phyloP scores from a whole-genome alignment of 2,888 invertebrate genomes.

The Cyaniris semiargus region DNA sequence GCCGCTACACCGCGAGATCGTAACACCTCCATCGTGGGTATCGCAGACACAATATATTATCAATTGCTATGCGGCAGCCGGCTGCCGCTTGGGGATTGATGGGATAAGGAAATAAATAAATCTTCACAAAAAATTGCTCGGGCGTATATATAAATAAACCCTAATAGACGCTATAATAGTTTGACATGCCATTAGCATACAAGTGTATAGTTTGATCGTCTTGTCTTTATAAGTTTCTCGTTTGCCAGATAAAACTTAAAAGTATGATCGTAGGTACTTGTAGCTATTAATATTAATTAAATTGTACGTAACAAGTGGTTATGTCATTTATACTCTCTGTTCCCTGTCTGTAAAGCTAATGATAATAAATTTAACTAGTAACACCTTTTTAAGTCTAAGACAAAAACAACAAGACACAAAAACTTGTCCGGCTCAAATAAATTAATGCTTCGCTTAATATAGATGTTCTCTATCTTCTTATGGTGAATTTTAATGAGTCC shows the following conservation, averaged over 20 bases:
- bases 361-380: not conserved
- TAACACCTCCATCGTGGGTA: too few relatives aligned
- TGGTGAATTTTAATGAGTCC: not conserved
- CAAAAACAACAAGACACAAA: not conserved
- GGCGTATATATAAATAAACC: too few relatives aligned
- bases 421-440: not conserved
- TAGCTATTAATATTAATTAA: not conserved
- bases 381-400: not conserved
- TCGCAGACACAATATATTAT: too few relatives aligned
- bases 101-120: too few relatives aligned
- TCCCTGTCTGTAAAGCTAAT: not conserved
- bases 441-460: not conserved
- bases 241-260: not conserved
- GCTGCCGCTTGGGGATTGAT: too few relatives aligned
- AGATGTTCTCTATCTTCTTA: not conserved
- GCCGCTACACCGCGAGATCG: too few relatives aligned
- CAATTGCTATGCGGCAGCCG: too few relatives aligned
- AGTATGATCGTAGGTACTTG: not conserved
- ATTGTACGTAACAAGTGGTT: constrained; percentile 1
- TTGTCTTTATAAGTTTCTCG: not conserved
- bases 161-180: too few relatives aligned
- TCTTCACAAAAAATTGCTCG: too few relatives aligned
- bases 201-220: not conserved
- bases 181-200: not conserved
- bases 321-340: not conserved